Conservation (phyloP, 2,113 vertebrate genomes). For the Calypte anna region DNA sequence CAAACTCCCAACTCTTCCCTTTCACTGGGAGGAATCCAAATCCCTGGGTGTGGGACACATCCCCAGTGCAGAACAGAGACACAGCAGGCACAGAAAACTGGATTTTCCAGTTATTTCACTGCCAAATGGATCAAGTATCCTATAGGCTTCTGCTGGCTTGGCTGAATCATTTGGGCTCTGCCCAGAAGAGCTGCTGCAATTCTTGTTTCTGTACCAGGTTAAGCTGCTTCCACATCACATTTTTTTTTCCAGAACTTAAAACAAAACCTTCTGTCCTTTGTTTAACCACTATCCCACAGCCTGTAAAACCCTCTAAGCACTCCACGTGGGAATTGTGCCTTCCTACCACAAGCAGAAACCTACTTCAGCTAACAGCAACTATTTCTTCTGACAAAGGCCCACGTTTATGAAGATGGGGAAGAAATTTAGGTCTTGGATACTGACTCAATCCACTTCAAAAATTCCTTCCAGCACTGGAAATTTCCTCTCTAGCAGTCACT, state of each 20-base stretch:
- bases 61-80: fast-evolving
- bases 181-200: neutral
- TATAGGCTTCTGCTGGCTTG: neutral
- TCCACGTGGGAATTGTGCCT: fast-evolving
- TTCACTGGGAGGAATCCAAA: neutral
- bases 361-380: neutral
- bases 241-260: neutral
- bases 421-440: neutral
- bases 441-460: neutral
- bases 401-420: fast-evolving
- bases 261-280: neutral
- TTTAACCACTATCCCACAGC: fast-evolving
- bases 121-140: neutral
- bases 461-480: neutral
- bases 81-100: neutral
- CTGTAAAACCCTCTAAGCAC: neutral
- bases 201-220: neutral
- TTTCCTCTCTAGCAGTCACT: neutral
- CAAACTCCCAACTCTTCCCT: neutral
- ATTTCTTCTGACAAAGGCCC: neutral
- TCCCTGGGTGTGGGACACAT: fast-evolving
- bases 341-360: neutral
- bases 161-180: neutral
- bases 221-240: neutral
- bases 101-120: neutral